Base-by-base conservation (phyloP, 2,888 invertebrate genomes). In the Athalia rosae region DNA sequence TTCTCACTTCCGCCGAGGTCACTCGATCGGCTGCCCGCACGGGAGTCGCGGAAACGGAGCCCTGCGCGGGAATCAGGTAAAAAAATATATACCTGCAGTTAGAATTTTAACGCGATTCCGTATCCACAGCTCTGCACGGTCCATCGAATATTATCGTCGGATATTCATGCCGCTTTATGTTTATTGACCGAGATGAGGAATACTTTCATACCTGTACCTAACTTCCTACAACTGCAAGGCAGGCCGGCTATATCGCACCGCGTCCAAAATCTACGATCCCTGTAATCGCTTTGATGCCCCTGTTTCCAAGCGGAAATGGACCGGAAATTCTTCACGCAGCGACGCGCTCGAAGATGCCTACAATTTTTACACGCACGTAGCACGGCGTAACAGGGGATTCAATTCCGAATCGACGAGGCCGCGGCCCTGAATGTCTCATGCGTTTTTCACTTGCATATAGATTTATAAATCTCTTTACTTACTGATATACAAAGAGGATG, bases 221-320 rank as follows among this genome's bases (percentile, higher is more conserved):
- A 6, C 11, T 9, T 9, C n/a, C 4, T n/a, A n/a, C n/a, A n/a
- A n/a, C n/a, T n/a, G n/a, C n/a, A n/a, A n/a, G n/a, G n/a, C n/a
- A n/a, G n/a, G n/a, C n/a, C n/a, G n/a, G 4, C 45, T 13, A 48
- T 45, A 50, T 58, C 41, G 48, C 28, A 28, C 28, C 28, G 41
- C 28, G 45, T 69, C 58, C n/a, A 56, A 58, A 71, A 13, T 71
- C 71, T 43, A 45, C 56, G 62, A 58, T 71, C 13, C n/a, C 41
- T 13, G 28, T 71, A 15, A 71, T 58, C 50, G 50, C 50, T 71
- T 45, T 58, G 56, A 71, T 71, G 3, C 41, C 3, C 71, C 43
- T 43, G 45, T 56, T 71, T 71, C 15, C 45, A 58, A 58, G 43
- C 71, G 56, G 71, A 71, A 71, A 71, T 71, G 56, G 56, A 71